Conservation (phyloP, 2,888 invertebrate species). For the Autographa pulchrina region DNA sequence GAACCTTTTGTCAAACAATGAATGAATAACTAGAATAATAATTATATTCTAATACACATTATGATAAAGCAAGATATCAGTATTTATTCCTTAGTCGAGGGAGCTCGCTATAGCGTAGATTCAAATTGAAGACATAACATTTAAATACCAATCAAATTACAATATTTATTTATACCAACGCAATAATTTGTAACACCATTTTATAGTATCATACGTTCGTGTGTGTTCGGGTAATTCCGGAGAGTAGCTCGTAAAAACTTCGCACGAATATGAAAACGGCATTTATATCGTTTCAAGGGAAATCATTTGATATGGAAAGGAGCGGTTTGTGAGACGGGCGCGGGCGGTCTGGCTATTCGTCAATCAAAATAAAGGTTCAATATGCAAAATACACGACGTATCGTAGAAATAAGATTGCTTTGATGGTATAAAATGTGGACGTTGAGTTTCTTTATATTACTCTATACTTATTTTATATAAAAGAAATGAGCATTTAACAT, state of each 20-base stretch:
- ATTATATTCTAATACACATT: too few species aligned
- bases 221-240: slow-evolving; percentile 62
- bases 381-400: slow-evolving; percentile 33
- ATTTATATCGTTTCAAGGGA: slow-evolving; percentile 69
- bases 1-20: too few species aligned
- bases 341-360: slow-evolving; percentile 42
- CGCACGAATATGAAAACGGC: slow-evolving; percentile 67
- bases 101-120: neutral
- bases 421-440: slow-evolving; percentile 46
- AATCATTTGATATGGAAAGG: slow-evolving; percentile 65
- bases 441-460: neutral
- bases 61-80: neutral
- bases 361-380: slow-evolving; percentile 53
- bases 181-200: slow-evolving; percentile 49
- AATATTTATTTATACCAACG: slow-evolving; percentile 11
- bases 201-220: slow-evolving; percentile 57
- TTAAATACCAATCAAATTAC: neutral
- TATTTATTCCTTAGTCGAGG: neutral
- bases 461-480: too few species aligned
- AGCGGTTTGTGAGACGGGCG: slow-evolving; percentile 46
- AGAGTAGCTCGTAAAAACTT: slow-evolving; percentile 70
- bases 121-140: neutral
- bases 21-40: too few species aligned
- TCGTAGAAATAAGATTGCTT: slow-evolving; percentile 1
- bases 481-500: too few species aligned